Percentiles rank a stretch among this genome's conserved stretches.
Conservation (phyloP, 2,888 invertebrate genomes). For the Lycaena phlaeas region DNA sequence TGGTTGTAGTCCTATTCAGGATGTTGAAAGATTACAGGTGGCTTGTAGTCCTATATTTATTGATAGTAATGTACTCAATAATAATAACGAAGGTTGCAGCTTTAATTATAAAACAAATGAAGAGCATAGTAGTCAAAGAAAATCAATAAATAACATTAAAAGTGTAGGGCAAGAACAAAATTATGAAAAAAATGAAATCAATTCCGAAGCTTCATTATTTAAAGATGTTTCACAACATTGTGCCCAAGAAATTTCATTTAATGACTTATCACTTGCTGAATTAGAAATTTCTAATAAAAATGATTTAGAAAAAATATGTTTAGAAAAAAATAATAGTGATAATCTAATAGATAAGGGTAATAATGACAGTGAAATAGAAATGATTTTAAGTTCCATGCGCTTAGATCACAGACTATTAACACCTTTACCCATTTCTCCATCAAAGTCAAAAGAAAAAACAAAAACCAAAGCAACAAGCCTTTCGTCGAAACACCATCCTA, state of each 20-base stretch:
- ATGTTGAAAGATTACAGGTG: not conserved
- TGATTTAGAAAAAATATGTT: slow-evolving; percentile 29
- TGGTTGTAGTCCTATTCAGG: slow-evolving; percentile 4
- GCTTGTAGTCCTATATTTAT: slow-evolving; percentile 6
- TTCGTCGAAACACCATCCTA: slow-evolving; percentile 4
- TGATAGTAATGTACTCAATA: not conserved
- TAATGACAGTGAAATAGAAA: slow-evolving; percentile 42
- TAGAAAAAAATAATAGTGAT: slow-evolving; percentile 36
- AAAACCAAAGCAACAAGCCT: slow-evolving; percentile 7
- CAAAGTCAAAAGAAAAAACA: slow-evolving; percentile 17
- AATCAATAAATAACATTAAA: too few relatives aligned
- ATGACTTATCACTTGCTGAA: slow-evolving; percentile 15
- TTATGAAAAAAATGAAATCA: too few relatives aligned
- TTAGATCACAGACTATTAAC: slow-evolving; percentile 33
- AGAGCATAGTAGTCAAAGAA: too few relatives aligned
- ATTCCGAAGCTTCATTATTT: too few relatives aligned
- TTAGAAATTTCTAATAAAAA: slow-evolving; percentile 18
- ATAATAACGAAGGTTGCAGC: too few relatives aligned
- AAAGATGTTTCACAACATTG: not conserved
- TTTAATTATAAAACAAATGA: too few relatives aligned
- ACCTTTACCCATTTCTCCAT: slow-evolving; percentile 44
- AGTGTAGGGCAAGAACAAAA: too few relatives aligned
- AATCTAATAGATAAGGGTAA: slow-evolving; percentile 24
- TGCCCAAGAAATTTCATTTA: slow-evolving; percentile 10
- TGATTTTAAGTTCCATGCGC: slow-evolving; percentile 42